phyloP scores from a whole-genome alignment of 2,797 vertebrate genomes.

The Sebastiscus tertius region DNA sequence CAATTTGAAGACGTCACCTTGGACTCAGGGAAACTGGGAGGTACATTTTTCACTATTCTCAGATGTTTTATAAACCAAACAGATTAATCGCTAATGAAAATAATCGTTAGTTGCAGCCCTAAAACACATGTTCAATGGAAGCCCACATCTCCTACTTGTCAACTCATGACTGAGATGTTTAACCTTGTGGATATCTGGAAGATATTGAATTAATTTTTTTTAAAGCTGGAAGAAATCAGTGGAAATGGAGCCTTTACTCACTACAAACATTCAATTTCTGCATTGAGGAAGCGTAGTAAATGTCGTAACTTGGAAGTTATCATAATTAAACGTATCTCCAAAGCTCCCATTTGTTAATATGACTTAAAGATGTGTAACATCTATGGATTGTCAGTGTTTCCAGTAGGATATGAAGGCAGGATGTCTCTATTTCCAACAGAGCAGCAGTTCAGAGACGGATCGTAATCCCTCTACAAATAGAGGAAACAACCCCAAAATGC shows the following conservation, averaged over 20 bases:
- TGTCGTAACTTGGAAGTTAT: background rate
- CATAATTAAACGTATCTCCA: background rate
- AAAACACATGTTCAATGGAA: background rate
- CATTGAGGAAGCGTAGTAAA: background rate
- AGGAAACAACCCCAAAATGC: conserved; percentile 27
- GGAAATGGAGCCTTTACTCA: background rate
- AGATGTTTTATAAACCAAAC: background rate
- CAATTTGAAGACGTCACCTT: background rate
- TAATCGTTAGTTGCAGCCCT: background rate
- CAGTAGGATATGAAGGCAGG: conserved; percentile 6
- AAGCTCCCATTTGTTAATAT: background rate
- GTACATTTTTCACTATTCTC: background rate
- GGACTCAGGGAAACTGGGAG: background rate
- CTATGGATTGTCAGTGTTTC: conserved; percentile 7
- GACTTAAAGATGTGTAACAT: background rate
- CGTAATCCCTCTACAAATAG: conserved; percentile 6
- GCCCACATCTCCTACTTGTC: background rate
- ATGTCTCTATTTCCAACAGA: conserved; percentile 33
- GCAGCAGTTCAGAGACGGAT: conserved; percentile 8
- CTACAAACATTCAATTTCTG: background rate
- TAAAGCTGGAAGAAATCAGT: background rate
- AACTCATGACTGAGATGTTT: background rate
- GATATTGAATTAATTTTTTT: background rate
- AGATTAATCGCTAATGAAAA: background rate
- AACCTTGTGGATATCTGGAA: background rate